A percentile compares a stretch with the other conserved stretches of the same genome.
Conservation (phyloP, 1,140 invertebrate species). For the Berghia stephanieae region DNA sequence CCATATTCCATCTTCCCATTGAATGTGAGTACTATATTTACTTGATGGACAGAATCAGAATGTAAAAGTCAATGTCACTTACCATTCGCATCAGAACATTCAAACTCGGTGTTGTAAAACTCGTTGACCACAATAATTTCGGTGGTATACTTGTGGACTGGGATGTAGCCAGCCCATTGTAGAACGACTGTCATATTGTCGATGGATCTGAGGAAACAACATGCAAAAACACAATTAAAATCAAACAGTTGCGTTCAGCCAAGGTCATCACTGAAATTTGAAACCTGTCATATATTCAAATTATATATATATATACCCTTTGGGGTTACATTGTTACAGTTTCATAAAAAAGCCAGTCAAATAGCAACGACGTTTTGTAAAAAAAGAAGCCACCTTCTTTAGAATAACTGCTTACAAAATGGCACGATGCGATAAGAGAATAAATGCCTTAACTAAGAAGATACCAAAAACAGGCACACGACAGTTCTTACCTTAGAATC, state of each 20-base stretch:
- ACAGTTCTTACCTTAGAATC: slow-evolving; percentile 53
- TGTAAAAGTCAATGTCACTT: too few species aligned
- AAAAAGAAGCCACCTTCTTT: not conserved
- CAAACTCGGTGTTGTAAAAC: slow-evolving; percentile 51
- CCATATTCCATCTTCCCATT: not conserved
- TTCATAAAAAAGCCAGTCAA: not conserved
- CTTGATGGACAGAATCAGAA: not conserved
- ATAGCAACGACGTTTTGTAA: not conserved
- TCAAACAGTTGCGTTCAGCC: not conserved
- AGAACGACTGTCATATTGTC: slow-evolving; percentile 47
- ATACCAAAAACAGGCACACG: not conserved
- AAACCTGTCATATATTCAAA: not conserved
- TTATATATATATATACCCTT: slow-evolving; percentile 15
- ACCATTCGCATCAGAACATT: slow-evolving; percentile 44
- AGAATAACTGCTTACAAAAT: not conserved
- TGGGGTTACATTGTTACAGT: not conserved
- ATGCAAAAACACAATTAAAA: not conserved
- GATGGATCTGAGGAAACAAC: slow-evolving; percentile 21
- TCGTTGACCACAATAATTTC: slow-evolving; percentile 59
- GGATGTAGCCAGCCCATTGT: slow-evolving; percentile 51
- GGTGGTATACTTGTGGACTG: slow-evolving; percentile 55
- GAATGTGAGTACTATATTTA: not conserved
- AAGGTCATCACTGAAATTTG: not conserved
- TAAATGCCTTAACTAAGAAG: not conserved
- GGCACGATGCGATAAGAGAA: not conserved